A percentile compares a stretch with the other conserved stretches of the same genome.
Conservation (phyloP, 2,113 vertebrate genomes). For the Thinocorus orbignyianus region DNA sequence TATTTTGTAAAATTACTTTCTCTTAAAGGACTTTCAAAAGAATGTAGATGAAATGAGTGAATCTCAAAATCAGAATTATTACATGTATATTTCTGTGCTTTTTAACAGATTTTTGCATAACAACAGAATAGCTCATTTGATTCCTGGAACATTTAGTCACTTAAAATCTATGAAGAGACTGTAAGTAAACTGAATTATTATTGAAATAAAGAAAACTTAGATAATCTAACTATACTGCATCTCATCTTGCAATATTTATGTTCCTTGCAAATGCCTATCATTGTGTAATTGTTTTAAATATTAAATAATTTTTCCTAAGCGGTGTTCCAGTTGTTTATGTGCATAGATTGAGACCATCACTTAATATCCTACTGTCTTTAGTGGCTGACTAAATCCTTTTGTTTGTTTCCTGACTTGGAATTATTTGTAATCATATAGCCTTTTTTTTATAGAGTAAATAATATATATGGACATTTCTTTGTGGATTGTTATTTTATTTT, state of each 20-base stretch:
- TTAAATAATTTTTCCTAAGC: not conserved
- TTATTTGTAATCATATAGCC: not conserved
- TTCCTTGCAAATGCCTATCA: not conserved
- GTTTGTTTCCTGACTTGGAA: not conserved
- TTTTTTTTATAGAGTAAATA: not conserved
- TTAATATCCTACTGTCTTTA: not conserved
- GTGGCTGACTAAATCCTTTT: not conserved
- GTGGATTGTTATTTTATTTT: too few species aligned
- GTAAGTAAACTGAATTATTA: constrained; percentile 80
- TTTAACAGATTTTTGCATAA: constrained; percentile 94
- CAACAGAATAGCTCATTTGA: constrained; percentile 93
- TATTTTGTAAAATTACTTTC: not conserved
- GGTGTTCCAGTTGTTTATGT: not conserved
- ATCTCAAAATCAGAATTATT: not conserved
- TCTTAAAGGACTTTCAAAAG: not conserved
- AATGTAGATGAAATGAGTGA: not conserved
- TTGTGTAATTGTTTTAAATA: not conserved
- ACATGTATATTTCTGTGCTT: not conserved
- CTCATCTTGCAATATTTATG: not conserved
- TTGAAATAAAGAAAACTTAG: not conserved
- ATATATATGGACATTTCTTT: not conserved
- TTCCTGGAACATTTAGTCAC: constrained; percentile 91
- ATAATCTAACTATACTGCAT: not conserved
- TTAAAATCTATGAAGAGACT: constrained; percentile 95
- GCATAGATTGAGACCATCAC: not conserved